Percentiles rank a stretch among this genome's conserved stretches.
Conservation (phyloP, 2,113 vertebrate genomes). For the Nicator chloris region DNA sequence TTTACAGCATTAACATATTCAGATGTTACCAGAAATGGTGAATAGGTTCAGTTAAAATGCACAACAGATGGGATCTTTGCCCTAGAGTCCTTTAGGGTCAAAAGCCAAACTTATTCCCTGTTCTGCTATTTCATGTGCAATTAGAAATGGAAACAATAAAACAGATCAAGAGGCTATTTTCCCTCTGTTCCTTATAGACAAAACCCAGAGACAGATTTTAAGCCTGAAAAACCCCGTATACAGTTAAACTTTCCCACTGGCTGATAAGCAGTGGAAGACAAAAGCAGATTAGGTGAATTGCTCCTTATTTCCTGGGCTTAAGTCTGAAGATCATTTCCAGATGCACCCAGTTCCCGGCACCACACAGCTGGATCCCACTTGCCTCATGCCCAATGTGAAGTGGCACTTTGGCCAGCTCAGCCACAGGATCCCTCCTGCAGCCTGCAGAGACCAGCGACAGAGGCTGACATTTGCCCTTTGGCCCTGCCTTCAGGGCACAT, state of each 20-base stretch:
- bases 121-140: neutral
- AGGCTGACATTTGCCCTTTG: neutral
- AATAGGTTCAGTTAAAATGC: conserved; percentile 2
- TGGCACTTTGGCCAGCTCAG: neutral
- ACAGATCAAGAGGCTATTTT: neutral
- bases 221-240: neutral
- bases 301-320: conserved; percentile 4
- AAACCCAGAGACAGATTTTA: neutral
- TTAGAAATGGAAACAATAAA: conserved; percentile 31
- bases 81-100: conserved; percentile 7
- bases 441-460: neutral
- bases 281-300: neutral
- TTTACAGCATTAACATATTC: neutral
- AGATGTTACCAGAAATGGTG: conserved; percentile 27
- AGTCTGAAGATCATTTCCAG: conserved; percentile 29
- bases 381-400: neutral
- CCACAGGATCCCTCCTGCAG: fast-evolving
- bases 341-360: neutral
- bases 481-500: neutral
- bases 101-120: neutral
- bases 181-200: neutral
- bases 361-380: neutral
- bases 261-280: conserved; percentile 12
- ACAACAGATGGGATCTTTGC: conserved; percentile 54
- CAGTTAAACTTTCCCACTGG: neutral